A percentile compares a stretch with the other conserved stretches of the same genome.
These are phyloP conservation scores for Spialia ferax DNA, from an alignment of 2,888 invertebrate species.

Conservation along the genomic window DNA sequence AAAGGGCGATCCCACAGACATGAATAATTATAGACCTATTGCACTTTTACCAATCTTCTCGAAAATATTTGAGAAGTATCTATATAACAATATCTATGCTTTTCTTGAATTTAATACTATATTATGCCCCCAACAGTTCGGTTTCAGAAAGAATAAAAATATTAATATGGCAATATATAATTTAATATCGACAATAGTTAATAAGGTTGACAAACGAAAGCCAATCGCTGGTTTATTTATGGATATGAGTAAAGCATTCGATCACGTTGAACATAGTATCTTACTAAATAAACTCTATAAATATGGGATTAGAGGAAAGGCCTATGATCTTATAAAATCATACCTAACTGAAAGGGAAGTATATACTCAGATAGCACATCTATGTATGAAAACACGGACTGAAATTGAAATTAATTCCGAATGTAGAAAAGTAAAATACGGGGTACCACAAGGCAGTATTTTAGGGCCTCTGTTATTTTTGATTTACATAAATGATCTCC, in stretches of 20 bases:
- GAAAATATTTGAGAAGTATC: slow-evolving; percentile 6
- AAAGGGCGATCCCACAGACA: not conserved
- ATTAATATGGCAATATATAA: slow-evolving; percentile 14
- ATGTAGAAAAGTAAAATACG: not conserved
- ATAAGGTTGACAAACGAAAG: not conserved
- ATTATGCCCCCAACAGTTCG: slow-evolving; percentile 1
- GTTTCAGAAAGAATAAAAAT: slow-evolving; percentile 17
- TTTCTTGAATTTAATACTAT: slow-evolving; percentile 2
- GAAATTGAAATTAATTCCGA: not conserved
- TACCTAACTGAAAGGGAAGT: slow-evolving; percentile 9
- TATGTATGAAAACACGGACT: not conserved
- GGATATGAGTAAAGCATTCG: slow-evolving; percentile 15
- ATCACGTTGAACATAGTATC: not conserved
- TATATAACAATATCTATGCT: not conserved
- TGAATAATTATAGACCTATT: slow-evolving; percentile 14
- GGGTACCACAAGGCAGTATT: slow-evolving; percentile 14
- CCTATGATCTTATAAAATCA: slow-evolving; percentile 5
- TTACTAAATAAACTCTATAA: slow-evolving; percentile 3
- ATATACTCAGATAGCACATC: not conserved
- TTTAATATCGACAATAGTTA: not conserved
- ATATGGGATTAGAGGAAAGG: not conserved
- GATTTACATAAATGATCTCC: slow-evolving; percentile 11
- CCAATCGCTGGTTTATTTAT: slow-evolving; percentile 6
- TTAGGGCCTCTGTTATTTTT: slow-evolving; percentile 13
- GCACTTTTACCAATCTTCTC: slow-evolving; percentile 3